Percentiles rank a stretch among this genome's conserved stretches.
Conservation (phyloP, 2,888 invertebrate species). For the Glomeris marginata region DNA sequence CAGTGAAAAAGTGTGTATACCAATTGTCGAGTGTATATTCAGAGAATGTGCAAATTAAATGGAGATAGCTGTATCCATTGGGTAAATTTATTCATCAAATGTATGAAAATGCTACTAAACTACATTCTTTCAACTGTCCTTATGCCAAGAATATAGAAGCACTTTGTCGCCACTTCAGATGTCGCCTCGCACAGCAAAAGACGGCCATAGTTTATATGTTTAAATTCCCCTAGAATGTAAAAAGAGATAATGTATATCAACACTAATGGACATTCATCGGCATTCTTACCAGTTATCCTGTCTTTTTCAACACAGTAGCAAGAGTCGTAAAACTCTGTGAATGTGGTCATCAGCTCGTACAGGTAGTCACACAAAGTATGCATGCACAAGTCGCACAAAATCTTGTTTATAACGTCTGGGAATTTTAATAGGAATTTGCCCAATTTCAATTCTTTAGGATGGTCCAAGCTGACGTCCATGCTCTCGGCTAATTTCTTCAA, state of each 20-base stretch:
- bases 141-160: slow-evolving; percentile 81
- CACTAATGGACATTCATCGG: neutral
- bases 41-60: too few species aligned
- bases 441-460: slow-evolving; percentile 89
- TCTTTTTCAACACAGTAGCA: slow-evolving; percentile 97
- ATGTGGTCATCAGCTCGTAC: slow-evolving; percentile 82
- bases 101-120: slow-evolving; percentile 8
- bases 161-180: slow-evolving; percentile 67
- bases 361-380: slow-evolving; percentile 89
- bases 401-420: slow-evolving; percentile 69
- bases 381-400: slow-evolving; percentile 62
- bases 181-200: slow-evolving; percentile 86
- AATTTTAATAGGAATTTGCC: slow-evolving; percentile 73
- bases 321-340: slow-evolving; percentile 92
- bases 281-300: slow-evolving; percentile 34
- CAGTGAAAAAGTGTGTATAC: too few species aligned
- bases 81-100: too few species aligned
- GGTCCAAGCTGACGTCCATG: slow-evolving; percentile 50
- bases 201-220: slow-evolving; percentile 69
- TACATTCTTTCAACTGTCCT: slow-evolving; percentile 86
- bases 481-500: slow-evolving; percentile 45
- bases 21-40: too few species aligned
- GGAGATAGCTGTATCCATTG: too few species aligned
- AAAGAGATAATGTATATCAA: neutral
- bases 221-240: slow-evolving; percentile 47